phyloP scores from a whole-genome alignment of 2,797 vertebrate species.

The Somateria mollissima region DNA sequence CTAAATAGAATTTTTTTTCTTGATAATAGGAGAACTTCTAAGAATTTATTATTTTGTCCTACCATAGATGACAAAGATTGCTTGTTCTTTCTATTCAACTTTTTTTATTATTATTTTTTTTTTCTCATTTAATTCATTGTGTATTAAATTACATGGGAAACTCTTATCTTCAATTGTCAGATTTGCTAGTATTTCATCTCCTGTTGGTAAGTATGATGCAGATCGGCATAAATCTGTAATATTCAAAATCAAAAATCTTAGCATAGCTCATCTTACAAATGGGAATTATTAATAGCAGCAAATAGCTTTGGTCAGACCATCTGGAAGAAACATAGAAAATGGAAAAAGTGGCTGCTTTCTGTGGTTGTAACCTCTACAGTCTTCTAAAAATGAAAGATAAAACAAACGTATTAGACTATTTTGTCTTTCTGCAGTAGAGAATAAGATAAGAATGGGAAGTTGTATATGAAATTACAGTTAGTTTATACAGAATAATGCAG shows the following conservation, averaged over 20 bases:
- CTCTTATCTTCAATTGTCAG: background rate
- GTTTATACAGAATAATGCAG: background rate
- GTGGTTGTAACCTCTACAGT: background rate
- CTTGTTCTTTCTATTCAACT: slow-evolving; percentile 17
- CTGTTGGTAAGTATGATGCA: background rate
- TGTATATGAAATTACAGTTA: background rate
- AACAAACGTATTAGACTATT: background rate
- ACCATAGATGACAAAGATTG: slow-evolving; percentile 53
- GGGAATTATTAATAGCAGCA: background rate
- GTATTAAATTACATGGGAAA: background rate
- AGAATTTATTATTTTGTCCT: slow-evolving; percentile 64
- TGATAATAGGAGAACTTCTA: slow-evolving; percentile 41
- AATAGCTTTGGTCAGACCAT: background rate
- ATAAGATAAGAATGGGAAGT: background rate
- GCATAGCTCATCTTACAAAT: background rate
- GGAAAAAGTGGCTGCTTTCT: background rate
- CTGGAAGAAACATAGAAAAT: background rate
- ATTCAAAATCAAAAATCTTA: background rate
- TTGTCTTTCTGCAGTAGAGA: background rate
- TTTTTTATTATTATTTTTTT: too few relatives aligned
- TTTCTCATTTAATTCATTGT: background rate
- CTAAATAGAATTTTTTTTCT: slow-evolving; percentile 71
- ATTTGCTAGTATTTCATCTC: slow-evolving; percentile 43
- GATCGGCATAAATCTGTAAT: background rate
- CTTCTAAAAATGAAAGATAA: background rate